A percentile compares a stretch with the other conserved stretches of the same genome.
Conservation (phyloP, 2,888 invertebrate genomes). For the Lochmaea crataegi region DNA sequence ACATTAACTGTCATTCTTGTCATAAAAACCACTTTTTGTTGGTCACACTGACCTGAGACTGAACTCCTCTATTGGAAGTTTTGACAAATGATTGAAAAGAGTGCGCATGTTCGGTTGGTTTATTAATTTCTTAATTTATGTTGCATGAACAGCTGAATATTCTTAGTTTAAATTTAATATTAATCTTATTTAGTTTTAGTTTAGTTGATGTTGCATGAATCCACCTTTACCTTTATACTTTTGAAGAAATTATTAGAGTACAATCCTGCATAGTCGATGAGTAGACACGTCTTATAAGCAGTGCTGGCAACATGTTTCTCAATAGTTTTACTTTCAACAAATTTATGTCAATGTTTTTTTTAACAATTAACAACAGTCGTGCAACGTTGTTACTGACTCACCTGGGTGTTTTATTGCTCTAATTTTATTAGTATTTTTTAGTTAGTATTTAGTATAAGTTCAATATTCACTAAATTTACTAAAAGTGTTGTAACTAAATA, state of each 20-base stretch:
- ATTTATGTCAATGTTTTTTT: constrained; percentile 5
- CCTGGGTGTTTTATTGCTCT: constrained; percentile 6
- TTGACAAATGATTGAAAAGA: too few relatives aligned
- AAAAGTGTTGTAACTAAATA: background rate
- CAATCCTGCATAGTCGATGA: background rate
- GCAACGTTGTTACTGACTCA: constrained; percentile 18
- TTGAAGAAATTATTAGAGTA: background rate
- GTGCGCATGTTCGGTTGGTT: too few relatives aligned
- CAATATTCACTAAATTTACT: background rate
- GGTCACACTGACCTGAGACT: too few relatives aligned
- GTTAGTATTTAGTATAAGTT: background rate
- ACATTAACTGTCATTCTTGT: too few relatives aligned
- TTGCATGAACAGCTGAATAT: too few relatives aligned
- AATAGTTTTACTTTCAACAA: constrained; percentile 12
- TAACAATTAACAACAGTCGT: constrained; percentile 11
- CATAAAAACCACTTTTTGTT: too few relatives aligned
- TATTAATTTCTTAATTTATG: too few relatives aligned
- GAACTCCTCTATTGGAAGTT: too few relatives aligned
- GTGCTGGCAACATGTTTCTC: background rate
- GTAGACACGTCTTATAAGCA: background rate
- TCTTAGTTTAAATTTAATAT: too few relatives aligned
- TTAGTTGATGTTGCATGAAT: too few relatives aligned
- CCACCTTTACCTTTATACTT: too few relatives aligned
- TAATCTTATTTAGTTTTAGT: too few relatives aligned
- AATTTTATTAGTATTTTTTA: background rate